Base-by-base conservation (phyloP, 1,140 invertebrate genomes). In the Eriocheir sinensis region DNA sequence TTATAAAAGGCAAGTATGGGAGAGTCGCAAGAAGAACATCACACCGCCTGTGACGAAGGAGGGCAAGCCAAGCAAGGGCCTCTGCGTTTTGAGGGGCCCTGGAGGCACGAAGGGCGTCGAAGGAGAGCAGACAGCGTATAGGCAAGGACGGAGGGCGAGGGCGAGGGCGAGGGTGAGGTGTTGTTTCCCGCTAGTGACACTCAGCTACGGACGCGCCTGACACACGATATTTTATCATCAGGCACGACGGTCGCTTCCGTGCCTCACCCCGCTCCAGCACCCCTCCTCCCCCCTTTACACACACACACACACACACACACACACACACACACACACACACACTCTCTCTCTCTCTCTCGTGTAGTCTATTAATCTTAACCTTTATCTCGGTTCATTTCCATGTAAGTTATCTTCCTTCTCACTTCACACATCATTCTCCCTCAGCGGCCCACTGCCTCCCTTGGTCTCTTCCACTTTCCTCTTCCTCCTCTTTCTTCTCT, bases 141-240 rank as follows among this genome's bases (percentile, higher is more conserved):
- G n/a, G n/a, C 38, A 34, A 86, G 32, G 83, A 72, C 60, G 12
- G n/a, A n/a, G n/a, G 60, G 60, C n/a, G 60, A 72, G n/a, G n/a
- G n/a, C n/a, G n/a, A n/a, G 83, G 83, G 83, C 34, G 83, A 6
- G 83, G n/a, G 44, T 40, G 32, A 86, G 9, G 83, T n/a, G 12
- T 72, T 72, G 89, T 36, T 36, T 48, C 72, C 38, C 44, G n/a
- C 91, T 85, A 32, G 80, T 93, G 81, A 93, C 91, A 92, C 36
- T 36, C 81, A 36, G 81, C 32, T n/a, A 91, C 89, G 34, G 32
- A 80, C 17, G 44, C 91, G 8, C n/a, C 80, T 36, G 91, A 93
- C 91, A 92, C 90, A 60, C 79, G 36, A 92, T 93, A 93, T 85
- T 85, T 93, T 93, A 93, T 93, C 91, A 93, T 93, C 44, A 93